Base-by-base conservation (phyloP, 2,888 invertebrate species). In the Callinectes sapidus region DNA sequence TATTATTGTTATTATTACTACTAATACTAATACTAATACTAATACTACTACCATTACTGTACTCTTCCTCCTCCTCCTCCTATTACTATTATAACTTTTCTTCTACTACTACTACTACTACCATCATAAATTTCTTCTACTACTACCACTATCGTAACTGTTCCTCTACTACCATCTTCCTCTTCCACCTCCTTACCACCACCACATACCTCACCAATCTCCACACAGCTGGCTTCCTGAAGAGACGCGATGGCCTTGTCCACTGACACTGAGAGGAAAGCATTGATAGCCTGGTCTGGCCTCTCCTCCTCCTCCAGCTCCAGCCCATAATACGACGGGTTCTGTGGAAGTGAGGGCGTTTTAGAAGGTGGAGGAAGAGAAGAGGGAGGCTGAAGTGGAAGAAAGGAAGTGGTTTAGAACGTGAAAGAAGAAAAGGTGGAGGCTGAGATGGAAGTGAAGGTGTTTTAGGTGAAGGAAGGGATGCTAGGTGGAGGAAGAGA, bases 271-370 rank as follows among this genome's bases (percentile, higher is more conserved):
- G 98, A 98, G 89, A 99, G 96, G 95, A 97, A 99, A 35, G 96
- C 96, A 95, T 96, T 96, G 94, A 96, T 95, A 28, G 95, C 95
- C 77, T 95, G 95, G 93, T 91, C 89, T 35, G 88, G 89, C 54
- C 90, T 96, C 86, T 96, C 96, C 0, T 97, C 97, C 93, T 98
- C 97, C 23, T 97, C 95, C 55, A 97, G 97, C 87, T 97, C 97
- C 93, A 99, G 96, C 94, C 97, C 97, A 95, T 99, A 99, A 95
- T 98, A 99, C 0, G 97, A 97, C 0, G 99, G 99, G 96, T 99
- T 99, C 95, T 98, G 97, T 2, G 6, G 71, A 6, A 48, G 48
- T 48, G 10, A 48, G 48, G 10, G 48, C 0, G 48, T 48, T 10
- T 48, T 48, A 48, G 28, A 13, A 13, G 71, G 10, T 18, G 48